phyloP scores from a whole-genome alignment of 2,888 invertebrate genomes.

The Laspeyria flexula region DNA sequence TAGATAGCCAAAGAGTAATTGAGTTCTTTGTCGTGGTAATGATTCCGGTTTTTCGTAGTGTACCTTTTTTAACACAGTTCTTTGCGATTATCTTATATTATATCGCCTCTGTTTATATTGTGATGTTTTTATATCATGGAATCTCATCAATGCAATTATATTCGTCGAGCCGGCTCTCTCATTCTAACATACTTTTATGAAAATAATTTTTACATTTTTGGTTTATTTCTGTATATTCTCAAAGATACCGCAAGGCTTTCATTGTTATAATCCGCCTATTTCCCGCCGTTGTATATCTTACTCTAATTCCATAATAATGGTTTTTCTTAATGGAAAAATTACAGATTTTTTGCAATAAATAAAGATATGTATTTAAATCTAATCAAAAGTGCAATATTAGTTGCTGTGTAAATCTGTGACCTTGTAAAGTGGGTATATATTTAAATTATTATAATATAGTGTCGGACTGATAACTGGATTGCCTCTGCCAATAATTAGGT shows the following conservation, averaged over 20 bases:
- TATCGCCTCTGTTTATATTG: not conserved
- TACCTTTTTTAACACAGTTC: not conserved
- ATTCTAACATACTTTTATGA: not conserved
- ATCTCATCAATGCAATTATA: not conserved
- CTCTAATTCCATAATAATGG: not conserved
- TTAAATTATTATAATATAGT: no score
- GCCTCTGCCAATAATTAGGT: no score
- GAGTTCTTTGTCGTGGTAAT: not conserved
- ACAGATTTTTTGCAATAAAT: no score
- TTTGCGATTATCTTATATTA: not conserved
- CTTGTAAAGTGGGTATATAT: no score
- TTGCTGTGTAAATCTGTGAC: no score
- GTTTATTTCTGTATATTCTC: no score
- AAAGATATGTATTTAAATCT: no score
- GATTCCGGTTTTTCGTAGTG: constrained; percentile 1
- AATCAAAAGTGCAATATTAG: constrained; percentile 22
- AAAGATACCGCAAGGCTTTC: constrained; percentile 2
- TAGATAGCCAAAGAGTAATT: not conserved
- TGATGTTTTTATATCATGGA: not conserved
- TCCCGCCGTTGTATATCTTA: constrained; percentile 9
- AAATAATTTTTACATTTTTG: not conserved
- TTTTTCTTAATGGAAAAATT: not conserved
- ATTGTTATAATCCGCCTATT: constrained; percentile 1
- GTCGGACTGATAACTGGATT: no score
- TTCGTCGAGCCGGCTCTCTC: not conserved